Evolutionary conservation across 2,113 vertebrate genomes (phyloP).

Genomic region (Myotis davidii): DNA sequence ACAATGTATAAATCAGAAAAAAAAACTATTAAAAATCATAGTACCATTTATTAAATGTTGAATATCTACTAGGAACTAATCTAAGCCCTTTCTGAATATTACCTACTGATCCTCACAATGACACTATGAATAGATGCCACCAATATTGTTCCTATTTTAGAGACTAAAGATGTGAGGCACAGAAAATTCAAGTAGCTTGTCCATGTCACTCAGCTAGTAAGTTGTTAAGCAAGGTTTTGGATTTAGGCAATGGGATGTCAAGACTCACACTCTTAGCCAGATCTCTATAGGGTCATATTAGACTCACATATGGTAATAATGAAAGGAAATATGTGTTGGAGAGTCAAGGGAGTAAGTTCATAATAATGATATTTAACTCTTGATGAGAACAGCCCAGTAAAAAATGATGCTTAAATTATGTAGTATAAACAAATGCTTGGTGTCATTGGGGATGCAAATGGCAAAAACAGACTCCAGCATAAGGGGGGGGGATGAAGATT

Average conservation of each 20-base stretch:
- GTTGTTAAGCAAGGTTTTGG: neutral
- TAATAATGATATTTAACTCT: neutral
- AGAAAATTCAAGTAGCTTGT: neutral
- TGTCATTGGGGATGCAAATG: neutral
- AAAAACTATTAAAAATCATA: neutral
- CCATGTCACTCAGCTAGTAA: neutral
- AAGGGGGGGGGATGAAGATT: neutral
- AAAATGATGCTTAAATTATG: neutral
- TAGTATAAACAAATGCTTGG: neutral
- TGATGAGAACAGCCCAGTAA: neutral
- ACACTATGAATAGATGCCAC: neutral
- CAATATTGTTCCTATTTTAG: neutral
- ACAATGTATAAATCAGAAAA: neutral
- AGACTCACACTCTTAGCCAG: neutral
- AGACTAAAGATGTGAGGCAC: neutral
- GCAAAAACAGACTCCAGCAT: neutral
- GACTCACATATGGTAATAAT: neutral
- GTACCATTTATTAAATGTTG: neutral
- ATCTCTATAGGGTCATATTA: neutral
- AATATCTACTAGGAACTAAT: neutral
- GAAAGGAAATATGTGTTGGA: conserved; percentile 12
- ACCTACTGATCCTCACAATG: neutral
- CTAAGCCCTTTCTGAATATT: neutral
- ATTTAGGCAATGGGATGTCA: neutral
- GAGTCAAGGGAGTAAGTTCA: neutral